phyloP scores from a whole-genome alignment of 2,113 vertebrate genomes.

The Aegotheles bennettii region DNA sequence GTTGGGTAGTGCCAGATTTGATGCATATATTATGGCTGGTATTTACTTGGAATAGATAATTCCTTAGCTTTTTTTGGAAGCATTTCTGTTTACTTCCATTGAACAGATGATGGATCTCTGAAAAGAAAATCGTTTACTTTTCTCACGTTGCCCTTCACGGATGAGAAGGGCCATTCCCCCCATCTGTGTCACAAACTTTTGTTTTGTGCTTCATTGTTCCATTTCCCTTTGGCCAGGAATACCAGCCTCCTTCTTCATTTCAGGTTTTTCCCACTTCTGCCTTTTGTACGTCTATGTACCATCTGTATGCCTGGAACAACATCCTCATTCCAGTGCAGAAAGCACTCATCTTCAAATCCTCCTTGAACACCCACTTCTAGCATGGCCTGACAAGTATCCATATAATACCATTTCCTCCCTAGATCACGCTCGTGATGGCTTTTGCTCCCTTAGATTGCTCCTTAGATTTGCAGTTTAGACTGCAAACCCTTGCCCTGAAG shows the following conservation, averaged over 20 bases:
- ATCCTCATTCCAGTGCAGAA: conserved; percentile 46
- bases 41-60: conserved; percentile 16
- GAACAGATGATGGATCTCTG: neutral
- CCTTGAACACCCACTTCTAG: conserved; percentile 40
- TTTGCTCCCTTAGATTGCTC: conserved; percentile 28
- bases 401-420: neutral
- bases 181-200: neutral
- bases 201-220: neutral
- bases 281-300: conserved; percentile 33
- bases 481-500: conserved; percentile 3
- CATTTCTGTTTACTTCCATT: neutral
- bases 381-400: conserved; percentile 37
- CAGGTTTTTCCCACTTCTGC: conserved; percentile 51
- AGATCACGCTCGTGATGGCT: neutral
- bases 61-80: neutral
- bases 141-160: neutral
- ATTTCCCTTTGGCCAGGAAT: conserved; percentile 18
- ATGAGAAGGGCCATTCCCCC: neutral
- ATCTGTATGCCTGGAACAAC: conserved; percentile 52
- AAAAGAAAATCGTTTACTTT: neutral
- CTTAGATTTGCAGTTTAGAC: conserved; percentile 15
- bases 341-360: conserved; percentile 29
- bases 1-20: neutral
- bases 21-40: neutral
- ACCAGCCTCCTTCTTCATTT: conserved; percentile 38